A percentile compares a stretch with the other conserved stretches of the same genome.
Conservation (phyloP, 2,888 invertebrate genomes). For the Ochropleura plecta region DNA sequence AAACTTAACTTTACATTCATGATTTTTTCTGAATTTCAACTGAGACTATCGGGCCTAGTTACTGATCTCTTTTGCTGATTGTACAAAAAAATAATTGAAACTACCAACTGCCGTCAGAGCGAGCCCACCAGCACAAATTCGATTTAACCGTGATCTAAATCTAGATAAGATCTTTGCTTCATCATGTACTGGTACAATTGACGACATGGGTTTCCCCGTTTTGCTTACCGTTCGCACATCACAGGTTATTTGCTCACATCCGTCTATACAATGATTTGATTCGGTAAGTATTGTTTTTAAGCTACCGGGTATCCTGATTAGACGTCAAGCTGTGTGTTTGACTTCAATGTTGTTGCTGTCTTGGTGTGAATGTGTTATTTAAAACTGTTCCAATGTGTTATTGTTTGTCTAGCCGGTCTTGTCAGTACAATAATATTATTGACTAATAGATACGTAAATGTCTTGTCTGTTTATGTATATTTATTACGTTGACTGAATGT, state of each 20-base stretch:
- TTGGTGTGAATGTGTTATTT: conserved; percentile 12
- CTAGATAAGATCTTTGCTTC: conserved; percentile 68
- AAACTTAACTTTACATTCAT: no score
- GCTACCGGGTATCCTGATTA: conserved; percentile 12
- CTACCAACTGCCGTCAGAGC: conserved; percentile 5
- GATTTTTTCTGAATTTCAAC: no score
- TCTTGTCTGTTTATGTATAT: neutral
- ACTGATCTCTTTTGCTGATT: no score
- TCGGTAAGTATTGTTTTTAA: conserved; percentile 28
- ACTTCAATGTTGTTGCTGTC: neutral
- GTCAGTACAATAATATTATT: conserved; percentile 46
- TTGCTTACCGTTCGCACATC: conserved; percentile 49
- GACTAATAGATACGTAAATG: neutral
- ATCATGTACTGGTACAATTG: conserved; percentile 64
- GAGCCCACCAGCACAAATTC: conserved; percentile 22
- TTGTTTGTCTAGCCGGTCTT: conserved; percentile 25
- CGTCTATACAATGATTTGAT: conserved; percentile 49
- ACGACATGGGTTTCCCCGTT: conserved; percentile 73
- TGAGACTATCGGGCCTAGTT: no score
- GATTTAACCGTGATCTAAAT: conserved; percentile 48
- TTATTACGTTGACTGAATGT: neutral
- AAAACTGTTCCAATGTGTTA: neutral
- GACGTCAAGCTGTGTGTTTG: conserved; percentile 1
- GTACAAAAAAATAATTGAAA: conserved; percentile 12
- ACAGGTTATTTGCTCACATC: conserved; percentile 49